Percentiles rank a stretch among this genome's conserved stretches.
Evolutionary conservation across 2,113 vertebrate genomes (phyloP).

Genomic region (Pyxicephalus adspersus): DNA sequence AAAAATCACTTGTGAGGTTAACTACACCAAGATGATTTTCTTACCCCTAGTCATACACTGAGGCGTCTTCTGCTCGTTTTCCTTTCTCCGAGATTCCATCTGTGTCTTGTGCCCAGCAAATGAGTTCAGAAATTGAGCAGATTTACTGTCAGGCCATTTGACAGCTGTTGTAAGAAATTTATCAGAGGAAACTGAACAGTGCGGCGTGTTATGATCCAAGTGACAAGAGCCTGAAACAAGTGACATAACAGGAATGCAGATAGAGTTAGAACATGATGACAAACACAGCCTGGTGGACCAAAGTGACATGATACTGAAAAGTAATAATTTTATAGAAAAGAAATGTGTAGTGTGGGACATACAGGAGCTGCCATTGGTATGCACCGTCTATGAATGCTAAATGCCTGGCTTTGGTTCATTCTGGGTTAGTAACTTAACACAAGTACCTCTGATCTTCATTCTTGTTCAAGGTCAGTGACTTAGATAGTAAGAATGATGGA

Average conservation of each 20-base stretch:
- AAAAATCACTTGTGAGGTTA: neutral
- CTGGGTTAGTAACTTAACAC: too few species aligned
- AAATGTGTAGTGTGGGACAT: neutral
- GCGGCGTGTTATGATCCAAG: neutral
- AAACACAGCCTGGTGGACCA: neutral
- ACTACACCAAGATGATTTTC: neutral
- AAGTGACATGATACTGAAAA: neutral
- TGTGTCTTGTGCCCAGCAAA: neutral
- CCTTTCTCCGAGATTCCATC: neutral
- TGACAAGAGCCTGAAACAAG: neutral
- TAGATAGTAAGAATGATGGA: too few species aligned
- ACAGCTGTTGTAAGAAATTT: conserved; percentile 3
- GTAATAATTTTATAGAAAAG: neutral
- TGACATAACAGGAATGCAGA: conserved; percentile 7
- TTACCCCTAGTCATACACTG: neutral
- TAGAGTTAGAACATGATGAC: neutral
- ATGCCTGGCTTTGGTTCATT: too few species aligned
- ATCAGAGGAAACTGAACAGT: neutral
- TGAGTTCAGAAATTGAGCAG: conserved; percentile 6
- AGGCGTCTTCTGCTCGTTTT: neutral
- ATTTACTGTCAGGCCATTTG: conserved; percentile 10
- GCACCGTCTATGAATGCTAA: too few species aligned
- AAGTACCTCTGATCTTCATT: too few species aligned
- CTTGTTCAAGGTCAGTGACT: too few species aligned
- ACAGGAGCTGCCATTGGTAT: too few species aligned